A percentile compares a stretch with the other conserved stretches of the same genome.
Evolutionary conservation across 2,888 invertebrate species (phyloP).

Genomic region (Phortica magna): DNA sequence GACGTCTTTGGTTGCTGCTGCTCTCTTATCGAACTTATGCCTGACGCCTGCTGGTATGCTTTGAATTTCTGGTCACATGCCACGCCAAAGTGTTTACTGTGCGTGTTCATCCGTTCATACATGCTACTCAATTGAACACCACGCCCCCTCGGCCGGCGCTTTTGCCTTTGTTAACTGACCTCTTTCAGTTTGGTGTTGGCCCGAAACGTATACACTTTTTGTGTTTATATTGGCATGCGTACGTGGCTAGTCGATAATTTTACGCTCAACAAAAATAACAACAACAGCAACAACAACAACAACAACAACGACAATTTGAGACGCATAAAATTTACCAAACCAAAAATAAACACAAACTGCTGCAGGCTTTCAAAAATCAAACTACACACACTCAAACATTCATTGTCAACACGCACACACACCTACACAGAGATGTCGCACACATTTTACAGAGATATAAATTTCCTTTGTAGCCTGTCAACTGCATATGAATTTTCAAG

Average conservation of each 20-base stretch:
- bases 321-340: background rate
- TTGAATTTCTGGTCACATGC: slow-evolving; percentile 12
- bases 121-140: background rate
- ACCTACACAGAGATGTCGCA: background rate
- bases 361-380: background rate
- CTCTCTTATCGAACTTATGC: background rate
- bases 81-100: background rate
- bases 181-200: background rate
- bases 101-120: background rate
- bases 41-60: background rate
- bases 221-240: slow-evolving; percentile 20
- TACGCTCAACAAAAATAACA: background rate
- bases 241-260: slow-evolving; percentile 28
- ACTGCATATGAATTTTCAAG: background rate
- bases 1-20: background rate
- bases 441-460: too few species aligned
- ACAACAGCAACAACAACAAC: too few species aligned
- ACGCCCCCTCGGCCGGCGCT: background rate
- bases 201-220: background rate
- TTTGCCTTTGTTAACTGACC: background rate
- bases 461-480: background rate
- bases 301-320: background rate
- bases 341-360: background rate
- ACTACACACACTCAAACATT: too few species aligned
- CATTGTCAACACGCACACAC: background rate